Percentiles rank a stretch among this genome's conserved stretches.
phyloP scores from a whole-genome alignment of 1,140 invertebrate genomes.

The Eufriesea mexicana region DNA sequence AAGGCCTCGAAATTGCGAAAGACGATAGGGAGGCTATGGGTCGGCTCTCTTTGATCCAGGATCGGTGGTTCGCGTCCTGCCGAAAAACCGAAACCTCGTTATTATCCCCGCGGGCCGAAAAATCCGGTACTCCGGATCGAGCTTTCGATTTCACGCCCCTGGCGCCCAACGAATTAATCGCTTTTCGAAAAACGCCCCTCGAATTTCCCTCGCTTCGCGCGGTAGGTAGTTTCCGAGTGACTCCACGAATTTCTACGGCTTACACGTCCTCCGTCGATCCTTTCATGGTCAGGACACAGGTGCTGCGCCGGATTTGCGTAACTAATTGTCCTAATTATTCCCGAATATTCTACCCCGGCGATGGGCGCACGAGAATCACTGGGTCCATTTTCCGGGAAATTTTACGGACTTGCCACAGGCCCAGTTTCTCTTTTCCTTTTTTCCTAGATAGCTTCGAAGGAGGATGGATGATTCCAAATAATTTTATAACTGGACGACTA shows the following conservation, averaged over 20 bases:
- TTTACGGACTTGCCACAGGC: background rate
- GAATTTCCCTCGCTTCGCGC: background rate
- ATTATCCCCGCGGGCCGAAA: conserved; percentile 59
- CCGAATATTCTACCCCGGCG: background rate
- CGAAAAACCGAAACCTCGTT: conserved; percentile 67
- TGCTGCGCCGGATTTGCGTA: conserved; percentile 10
- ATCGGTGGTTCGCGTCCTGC: conserved; percentile 38
- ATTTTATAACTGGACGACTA: too few species aligned
- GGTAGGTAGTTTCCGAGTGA: conserved; percentile 30
- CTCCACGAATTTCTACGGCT: conserved; percentile 40
- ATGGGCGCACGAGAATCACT: too few species aligned
- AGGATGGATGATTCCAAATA: too few species aligned
- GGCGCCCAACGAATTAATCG: conserved; percentile 57
- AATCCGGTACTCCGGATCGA: conserved; percentile 22
- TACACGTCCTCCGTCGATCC: background rate
- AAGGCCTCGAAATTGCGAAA: conserved; percentile 65
- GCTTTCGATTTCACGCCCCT: conserved; percentile 65
- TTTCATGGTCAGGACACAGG: background rate
- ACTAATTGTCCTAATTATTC: conserved; percentile 32
- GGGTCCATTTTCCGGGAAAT: background rate
- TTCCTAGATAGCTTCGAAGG: too few species aligned
- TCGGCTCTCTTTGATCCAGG: conserved; percentile 66
- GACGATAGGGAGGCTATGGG: conserved; percentile 39
- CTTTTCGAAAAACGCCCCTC: conserved; percentile 47
- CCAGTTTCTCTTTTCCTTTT: too few species aligned